Conservation (phyloP, 1,140 invertebrate species). For the Glossosoma conforme region DNA sequence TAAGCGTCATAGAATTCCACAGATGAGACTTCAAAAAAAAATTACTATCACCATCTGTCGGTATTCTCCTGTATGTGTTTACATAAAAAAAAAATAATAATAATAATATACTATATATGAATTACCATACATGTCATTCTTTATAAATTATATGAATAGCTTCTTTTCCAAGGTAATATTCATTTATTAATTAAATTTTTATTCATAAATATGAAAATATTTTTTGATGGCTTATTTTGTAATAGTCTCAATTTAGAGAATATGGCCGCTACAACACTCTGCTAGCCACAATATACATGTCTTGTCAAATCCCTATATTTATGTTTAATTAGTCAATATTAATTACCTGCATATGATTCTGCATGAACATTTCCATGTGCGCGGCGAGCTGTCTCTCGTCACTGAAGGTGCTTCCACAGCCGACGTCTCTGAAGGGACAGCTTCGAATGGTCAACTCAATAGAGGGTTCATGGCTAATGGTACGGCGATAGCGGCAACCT, state of each 20-base stretch:
- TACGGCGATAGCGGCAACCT: constrained; percentile 48
- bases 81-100: too few relatives aligned
- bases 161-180: too few relatives aligned
- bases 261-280: not conserved
- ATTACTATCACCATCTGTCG: too few relatives aligned
- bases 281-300: not conserved
- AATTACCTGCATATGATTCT: constrained; percentile 59
- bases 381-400: constrained; percentile 52
- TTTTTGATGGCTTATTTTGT: too few relatives aligned
- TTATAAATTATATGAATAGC: too few relatives aligned
- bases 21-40: too few relatives aligned
- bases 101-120: too few relatives aligned
- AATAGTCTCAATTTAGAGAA: not conserved
- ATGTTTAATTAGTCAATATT: constrained; percentile 4
- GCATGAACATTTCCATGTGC: constrained; percentile 54
- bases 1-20: too few relatives aligned
- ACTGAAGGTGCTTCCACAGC: constrained; percentile 55
- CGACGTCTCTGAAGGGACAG: constrained; percentile 56
- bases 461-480: constrained; percentile 40
- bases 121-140: too few relatives aligned
- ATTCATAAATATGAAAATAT: too few relatives aligned
- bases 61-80: too few relatives aligned
- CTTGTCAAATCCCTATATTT: not conserved
- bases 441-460: constrained; percentile 40
- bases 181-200: too few relatives aligned